Base-by-base conservation (phyloP, 2,113 vertebrate species). In the Hippoglossus stenolepis region DNA sequence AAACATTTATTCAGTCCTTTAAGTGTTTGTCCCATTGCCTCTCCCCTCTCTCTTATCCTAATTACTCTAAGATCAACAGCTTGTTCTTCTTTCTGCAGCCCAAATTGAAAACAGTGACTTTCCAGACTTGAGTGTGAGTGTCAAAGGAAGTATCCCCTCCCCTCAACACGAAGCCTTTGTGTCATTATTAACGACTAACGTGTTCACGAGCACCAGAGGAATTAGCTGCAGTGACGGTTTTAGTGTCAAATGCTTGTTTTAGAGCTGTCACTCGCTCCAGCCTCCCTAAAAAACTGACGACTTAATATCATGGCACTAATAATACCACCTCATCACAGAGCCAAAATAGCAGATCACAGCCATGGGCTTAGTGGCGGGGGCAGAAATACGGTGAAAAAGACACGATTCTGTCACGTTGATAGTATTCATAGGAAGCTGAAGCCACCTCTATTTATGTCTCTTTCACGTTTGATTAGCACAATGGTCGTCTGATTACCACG, bases 211-310 rank as follows among this genome's bases (percentile, higher is more conserved):
- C 80, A 83, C 64, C 58, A 21, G 65, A 78, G 85, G 90, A 91
- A 92, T 92, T 92, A 90, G 86, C 85, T 82, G 92, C 91, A 90
- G 87, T 66, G 83, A 89, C 66, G 88, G 87, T 90, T 93, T 93
- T 90, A 90, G 82, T 91, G 88, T 90, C 90, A 91, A 85, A 89
- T 1, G 72, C 89, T 82, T 89, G 82, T 90, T 88, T 88, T 80
- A 83, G 85, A 80, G 87, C 88, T 92, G 89, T 90, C 92, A 90
- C 80, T 91, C 45, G 72, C 72, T 26, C 78, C 85, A 54, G 62
- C 78, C 80, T 80, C 38, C 53, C 60, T 53, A 61, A 85, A 56
- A 89, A 82, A 47, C 76, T 88, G 82, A 87, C 72, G 80, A 88
- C 91, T 90, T 91, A 93, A 92, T 91, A 88, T 84, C 69, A 65